phyloP scores from a whole-genome alignment of 2,797 vertebrate species.

The Semotilus atromaculatus region DNA sequence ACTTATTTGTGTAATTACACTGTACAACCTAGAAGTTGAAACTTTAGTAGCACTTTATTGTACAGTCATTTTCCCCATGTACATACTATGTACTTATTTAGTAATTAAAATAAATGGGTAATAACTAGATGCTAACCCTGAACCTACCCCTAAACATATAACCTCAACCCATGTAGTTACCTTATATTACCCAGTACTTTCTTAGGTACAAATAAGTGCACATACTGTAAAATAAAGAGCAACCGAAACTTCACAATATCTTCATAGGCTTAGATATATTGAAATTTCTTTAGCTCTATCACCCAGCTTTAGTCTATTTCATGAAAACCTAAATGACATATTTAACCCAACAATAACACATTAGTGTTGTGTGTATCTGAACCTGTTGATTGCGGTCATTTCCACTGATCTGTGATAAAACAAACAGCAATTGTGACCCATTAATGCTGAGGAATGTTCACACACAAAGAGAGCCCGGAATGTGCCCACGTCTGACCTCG shows the following conservation, averaged over 20 bases:
- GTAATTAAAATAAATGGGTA: too few species aligned
- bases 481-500: slow-evolving; percentile 20
- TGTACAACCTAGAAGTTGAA: background rate
- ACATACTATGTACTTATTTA: too few species aligned
- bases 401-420: slow-evolving; percentile 28
- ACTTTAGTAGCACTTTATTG: background rate
- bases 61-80: too few species aligned
- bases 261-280: background rate
- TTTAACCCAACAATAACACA: background rate
- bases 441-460: slow-evolving; percentile 34
- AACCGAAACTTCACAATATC: too few species aligned
- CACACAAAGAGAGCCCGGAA: slow-evolving; percentile 26
- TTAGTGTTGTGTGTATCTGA: background rate
- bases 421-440: slow-evolving; percentile 33
- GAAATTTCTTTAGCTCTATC: background rate
- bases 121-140: too few species aligned
- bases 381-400: slow-evolving; percentile 26
- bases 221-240: too few species aligned
- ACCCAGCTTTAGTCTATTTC: background rate
- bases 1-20: background rate
- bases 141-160: too few species aligned
- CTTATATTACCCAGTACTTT: too few species aligned
- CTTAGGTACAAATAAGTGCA: too few species aligned
- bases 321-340: background rate
- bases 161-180: too few species aligned